Evolutionary conservation across 37 sponge, comb jelly and placozoan genomes (phyloP).

Genomic region (Halisarca cf. caerulea): DNA sequence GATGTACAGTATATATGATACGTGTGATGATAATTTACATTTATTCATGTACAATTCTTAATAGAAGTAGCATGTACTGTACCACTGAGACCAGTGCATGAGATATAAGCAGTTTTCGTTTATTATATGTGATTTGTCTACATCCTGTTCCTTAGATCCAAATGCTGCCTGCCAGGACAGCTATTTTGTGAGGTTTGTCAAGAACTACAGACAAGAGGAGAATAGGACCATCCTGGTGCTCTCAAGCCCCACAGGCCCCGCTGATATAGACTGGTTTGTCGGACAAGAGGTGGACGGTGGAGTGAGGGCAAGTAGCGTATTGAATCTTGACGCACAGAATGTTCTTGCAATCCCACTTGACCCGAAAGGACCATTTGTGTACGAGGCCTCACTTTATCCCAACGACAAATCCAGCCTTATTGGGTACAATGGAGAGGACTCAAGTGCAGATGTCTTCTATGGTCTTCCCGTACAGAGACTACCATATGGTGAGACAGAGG

Average conservation of each 20-base stretch:
- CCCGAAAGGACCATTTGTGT: neutral
- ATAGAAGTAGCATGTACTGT: no score
- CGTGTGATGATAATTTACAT: no score
- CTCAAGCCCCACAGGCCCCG: neutral
- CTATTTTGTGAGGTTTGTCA: conserved; percentile 1
- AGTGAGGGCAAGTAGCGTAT: neutral
- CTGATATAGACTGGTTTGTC: neutral
- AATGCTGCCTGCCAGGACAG: conserved; percentile 6
- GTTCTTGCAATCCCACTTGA: neutral
- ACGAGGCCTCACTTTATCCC: neutral
- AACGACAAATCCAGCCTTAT: neutral
- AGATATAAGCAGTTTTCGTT: no score
- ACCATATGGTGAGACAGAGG: neutral
- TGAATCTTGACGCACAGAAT: neutral
- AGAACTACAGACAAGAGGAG: neutral
- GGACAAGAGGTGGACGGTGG: neutral
- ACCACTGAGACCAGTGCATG: no score
- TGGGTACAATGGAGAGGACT: neutral
- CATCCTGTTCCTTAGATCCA: no score
- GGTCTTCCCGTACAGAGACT: neutral
- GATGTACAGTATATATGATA: no score
- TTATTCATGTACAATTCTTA: no score
- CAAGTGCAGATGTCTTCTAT: conserved; percentile 5
- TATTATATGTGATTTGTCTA: no score
- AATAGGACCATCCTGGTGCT: neutral